phyloP scores from a whole-genome alignment of 1,140 invertebrate species.

The Pseudomyrmex gracilis region DNA sequence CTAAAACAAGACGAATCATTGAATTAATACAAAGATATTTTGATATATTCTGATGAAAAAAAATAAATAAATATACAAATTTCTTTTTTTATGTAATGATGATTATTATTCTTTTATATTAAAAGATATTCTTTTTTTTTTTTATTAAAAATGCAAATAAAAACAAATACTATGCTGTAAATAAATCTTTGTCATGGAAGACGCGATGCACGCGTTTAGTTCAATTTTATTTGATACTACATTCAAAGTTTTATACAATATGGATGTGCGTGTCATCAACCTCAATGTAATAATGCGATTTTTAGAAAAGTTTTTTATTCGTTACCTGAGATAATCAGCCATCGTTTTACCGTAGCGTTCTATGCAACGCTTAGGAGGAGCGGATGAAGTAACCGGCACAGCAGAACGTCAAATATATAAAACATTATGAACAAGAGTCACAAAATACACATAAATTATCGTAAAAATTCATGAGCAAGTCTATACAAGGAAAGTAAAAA shows the following conservation, averaged over 20 bases:
- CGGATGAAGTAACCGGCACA: constrained; percentile 22
- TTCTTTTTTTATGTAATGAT: no score
- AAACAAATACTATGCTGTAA: no score
- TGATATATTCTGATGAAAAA: background rate
- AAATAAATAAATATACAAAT: background rate
- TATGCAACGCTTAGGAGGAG: constrained; percentile 36
- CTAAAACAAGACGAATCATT: constrained; percentile 35
- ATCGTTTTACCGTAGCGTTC: constrained; percentile 39
- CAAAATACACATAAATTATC: background rate
- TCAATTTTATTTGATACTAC: background rate
- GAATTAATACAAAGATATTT: background rate
- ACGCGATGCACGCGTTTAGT: background rate
- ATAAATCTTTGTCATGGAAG: background rate
- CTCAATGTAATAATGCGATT: background rate
- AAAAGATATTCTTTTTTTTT: no score
- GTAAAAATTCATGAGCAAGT: background rate
- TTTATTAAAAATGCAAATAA: no score
- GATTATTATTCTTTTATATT: background rate
- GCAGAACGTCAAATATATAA: constrained; percentile 13
- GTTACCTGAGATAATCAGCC: constrained; percentile 63
- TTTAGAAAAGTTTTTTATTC: background rate
- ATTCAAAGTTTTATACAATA: background rate
- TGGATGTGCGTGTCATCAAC: background rate
- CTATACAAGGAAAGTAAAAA: background rate
- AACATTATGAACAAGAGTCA: constrained; percentile 10